Conservation (phyloP, 2,888 invertebrate genomes). For the Cephalotes varians region DNA sequence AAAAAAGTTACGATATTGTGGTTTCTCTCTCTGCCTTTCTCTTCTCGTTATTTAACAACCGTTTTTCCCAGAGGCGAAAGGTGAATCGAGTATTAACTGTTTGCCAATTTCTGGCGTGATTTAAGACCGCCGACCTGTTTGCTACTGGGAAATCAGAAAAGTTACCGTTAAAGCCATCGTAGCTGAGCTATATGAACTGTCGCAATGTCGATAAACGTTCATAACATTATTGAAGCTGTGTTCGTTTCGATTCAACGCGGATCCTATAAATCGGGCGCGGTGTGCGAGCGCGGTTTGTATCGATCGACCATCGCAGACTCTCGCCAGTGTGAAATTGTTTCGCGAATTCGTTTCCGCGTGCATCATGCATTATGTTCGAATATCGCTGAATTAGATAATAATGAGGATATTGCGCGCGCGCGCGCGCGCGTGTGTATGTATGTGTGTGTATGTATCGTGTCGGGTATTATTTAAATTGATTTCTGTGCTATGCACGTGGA, state of each 20-base stretch:
- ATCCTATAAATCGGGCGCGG: slow-evolving; percentile 67
- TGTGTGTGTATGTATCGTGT: background rate
- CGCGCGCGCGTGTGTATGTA: no score
- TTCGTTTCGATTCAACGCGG: slow-evolving; percentile 61
- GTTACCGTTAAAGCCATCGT: slow-evolving; percentile 32
- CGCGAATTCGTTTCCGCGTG: slow-evolving; percentile 59
- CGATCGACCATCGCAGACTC: slow-evolving; percentile 61
- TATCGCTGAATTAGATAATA: slow-evolving; percentile 48
- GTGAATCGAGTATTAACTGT: slow-evolving; percentile 31
- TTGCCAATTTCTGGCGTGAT: slow-evolving; percentile 54
- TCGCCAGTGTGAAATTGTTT: slow-evolving; percentile 38
- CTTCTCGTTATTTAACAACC: slow-evolving; percentile 27
- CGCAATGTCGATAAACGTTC: slow-evolving; percentile 70
- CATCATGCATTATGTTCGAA: slow-evolving; percentile 52
- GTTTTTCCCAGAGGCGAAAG: slow-evolving; percentile 34
- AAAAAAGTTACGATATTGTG: slow-evolving; percentile 26
- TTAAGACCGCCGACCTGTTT: slow-evolving; percentile 49
- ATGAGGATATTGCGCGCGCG: slow-evolving; percentile 35
- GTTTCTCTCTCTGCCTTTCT: slow-evolving; percentile 14
- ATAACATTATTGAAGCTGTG: slow-evolving; percentile 69
- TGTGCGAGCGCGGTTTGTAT: slow-evolving; percentile 54
- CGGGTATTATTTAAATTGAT: slow-evolving; percentile 48
- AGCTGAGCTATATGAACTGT: slow-evolving; percentile 54
- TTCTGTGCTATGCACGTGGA: slow-evolving; percentile 5
- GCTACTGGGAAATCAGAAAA: slow-evolving; percentile 58